These are phyloP conservation scores for Eupelmus urozonus DNA, from an alignment of 2,888 invertebrate species.

Conservation along the genomic window DNA sequence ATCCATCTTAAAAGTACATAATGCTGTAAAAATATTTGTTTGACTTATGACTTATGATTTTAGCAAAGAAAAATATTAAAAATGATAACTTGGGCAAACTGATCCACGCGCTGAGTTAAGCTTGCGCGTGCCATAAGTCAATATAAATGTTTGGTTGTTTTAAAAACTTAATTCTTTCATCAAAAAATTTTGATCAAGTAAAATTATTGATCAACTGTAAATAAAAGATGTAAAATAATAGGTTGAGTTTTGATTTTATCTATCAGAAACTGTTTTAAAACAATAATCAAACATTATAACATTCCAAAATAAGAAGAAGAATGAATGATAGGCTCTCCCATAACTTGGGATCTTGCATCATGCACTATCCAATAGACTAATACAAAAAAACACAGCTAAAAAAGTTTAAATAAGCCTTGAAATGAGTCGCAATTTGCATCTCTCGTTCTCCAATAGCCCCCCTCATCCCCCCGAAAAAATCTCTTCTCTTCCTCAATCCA, in stretches of 20 bases:
- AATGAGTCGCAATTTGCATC: constrained; percentile 56
- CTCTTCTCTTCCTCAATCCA: constrained; percentile 1
- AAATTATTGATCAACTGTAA: no score
- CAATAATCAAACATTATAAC: no score
- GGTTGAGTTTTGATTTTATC: no score
- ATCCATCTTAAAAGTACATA: constrained; percentile 23
- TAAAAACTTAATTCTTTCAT: no score
- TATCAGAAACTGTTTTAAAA: no score
- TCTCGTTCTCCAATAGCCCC: constrained; percentile 7
- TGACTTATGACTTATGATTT: constrained; percentile 36
- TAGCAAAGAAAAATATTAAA: constrained; percentile 41
- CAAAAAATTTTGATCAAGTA: no score
- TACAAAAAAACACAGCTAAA: neutral
- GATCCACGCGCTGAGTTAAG: neutral
- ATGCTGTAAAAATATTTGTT: constrained; percentile 16
- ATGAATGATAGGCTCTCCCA: neutral
- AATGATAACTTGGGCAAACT: constrained; percentile 42
- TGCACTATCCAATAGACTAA: neutral
- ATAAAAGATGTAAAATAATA: no score
- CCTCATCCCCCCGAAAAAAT: no score
- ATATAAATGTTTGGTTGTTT: neutral
- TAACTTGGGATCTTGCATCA: no score
- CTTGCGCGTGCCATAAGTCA: constrained; percentile 21
- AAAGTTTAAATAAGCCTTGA: constrained; percentile 21
- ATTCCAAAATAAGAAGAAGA: neutral